phyloP scores from a whole-genome alignment of 1,140 invertebrate genomes.

The Neuroterus valhalla region DNA sequence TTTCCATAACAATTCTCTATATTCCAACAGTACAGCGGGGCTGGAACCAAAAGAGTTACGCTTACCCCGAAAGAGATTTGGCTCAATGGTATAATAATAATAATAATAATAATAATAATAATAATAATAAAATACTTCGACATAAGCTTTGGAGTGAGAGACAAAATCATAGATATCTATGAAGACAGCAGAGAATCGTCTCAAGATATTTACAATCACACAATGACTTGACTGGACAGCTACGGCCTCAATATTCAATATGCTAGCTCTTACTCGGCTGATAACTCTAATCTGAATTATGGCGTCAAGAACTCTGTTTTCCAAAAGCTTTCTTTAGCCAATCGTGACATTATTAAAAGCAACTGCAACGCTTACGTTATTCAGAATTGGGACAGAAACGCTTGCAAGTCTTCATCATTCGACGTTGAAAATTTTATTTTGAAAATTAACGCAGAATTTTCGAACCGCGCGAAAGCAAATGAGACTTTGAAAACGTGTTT shows the following conservation, averaged over 20 bases:
- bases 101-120: too few species aligned
- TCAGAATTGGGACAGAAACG: conserved; percentile 34
- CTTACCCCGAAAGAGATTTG: too few species aligned
- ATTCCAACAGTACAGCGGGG: too few species aligned
- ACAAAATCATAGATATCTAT: conserved; percentile 39
- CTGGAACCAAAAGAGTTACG: too few species aligned
- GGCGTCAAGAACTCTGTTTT: conserved; percentile 36
- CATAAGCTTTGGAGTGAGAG: conserved; percentile 54
- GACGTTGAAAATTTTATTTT: conserved; percentile 37
- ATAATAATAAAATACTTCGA: too few species aligned
- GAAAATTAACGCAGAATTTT: conserved; percentile 39
- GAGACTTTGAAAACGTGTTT: too few species aligned
- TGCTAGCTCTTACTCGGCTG: conserved; percentile 36
- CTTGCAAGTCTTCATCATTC: conserved; percentile 32
- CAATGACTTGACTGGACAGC: neutral
- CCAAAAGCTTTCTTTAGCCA: conserved; percentile 34
- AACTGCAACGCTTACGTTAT: conserved; percentile 45
- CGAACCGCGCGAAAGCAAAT: neutral
- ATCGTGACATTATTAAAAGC: conserved; percentile 36
- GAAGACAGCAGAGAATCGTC: conserved; percentile 29
- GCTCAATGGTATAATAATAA: too few species aligned
- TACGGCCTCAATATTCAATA: conserved; percentile 33
- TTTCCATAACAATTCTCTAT: too few species aligned
- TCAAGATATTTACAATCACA: conserved; percentile 13
- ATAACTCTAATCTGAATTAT: conserved; percentile 43